Evolutionary conservation across 2,113 vertebrate genomes (phyloP).

Genomic region (Salvelinus alpinus): DNA sequence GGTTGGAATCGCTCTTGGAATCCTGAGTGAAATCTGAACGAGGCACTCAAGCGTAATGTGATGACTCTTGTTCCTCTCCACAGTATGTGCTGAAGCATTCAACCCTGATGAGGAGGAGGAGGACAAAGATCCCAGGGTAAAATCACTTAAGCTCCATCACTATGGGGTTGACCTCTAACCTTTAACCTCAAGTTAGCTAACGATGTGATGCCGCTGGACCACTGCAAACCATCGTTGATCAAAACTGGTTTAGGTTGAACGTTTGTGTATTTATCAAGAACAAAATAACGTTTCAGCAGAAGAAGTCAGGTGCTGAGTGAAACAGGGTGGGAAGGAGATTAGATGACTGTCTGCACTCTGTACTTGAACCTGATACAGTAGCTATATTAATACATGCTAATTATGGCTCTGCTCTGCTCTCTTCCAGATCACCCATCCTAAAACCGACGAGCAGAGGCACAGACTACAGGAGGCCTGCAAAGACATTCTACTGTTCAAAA

Average conservation of each 20-base stretch:
- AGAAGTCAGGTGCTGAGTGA: neutral
- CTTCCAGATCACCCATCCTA: constrained; percentile 83
- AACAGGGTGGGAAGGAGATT: too few relatives aligned
- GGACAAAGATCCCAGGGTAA: constrained; percentile 79
- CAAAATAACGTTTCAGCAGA: neutral
- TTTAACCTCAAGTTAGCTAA: neutral
- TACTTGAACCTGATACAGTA: neutral
- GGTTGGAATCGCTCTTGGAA: neutral
- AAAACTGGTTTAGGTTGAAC: too few relatives aligned
- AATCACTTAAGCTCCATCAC: neutral
- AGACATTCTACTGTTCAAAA: constrained; percentile 86
- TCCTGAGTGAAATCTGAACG: neutral
- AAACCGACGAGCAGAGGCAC: constrained; percentile 85
- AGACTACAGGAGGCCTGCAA: constrained; percentile 85
- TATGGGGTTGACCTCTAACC: too few relatives aligned
- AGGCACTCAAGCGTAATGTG: neutral
- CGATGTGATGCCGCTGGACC: neutral
- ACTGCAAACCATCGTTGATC: neutral
- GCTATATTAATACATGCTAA: constrained; percentile 24
- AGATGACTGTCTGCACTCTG: neutral
- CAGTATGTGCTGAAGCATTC: constrained; percentile 85
- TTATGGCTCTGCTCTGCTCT: constrained; percentile 42
- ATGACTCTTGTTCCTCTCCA: constrained; percentile 42
- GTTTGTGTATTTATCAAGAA: neutral
- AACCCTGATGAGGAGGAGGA: constrained; percentile 84